A percentile compares a stretch with the other conserved stretches of the same genome.
These are phyloP conservation scores for Glaucopsyche alexis DNA, from an alignment of 2,888 invertebrate genomes.

Conservation along the genomic window DNA sequence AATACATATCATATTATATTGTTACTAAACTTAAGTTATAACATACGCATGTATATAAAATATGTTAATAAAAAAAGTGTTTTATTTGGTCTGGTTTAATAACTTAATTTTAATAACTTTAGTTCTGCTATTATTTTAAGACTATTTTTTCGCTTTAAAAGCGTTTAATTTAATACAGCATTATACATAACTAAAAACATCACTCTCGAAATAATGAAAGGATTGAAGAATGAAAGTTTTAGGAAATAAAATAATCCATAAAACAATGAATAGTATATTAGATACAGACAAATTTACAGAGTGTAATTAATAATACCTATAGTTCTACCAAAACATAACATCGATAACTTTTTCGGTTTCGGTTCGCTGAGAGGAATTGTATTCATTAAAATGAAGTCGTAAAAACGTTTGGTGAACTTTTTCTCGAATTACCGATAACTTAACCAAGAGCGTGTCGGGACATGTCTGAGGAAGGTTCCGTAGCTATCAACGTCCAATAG, in stretches of 20 bases:
- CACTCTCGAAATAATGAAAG: too few species aligned
- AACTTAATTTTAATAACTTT: too few species aligned
- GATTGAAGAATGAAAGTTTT: too few species aligned
- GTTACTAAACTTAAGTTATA: background rate
- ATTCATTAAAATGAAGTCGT: background rate
- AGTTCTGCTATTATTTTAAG: too few species aligned
- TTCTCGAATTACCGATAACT: background rate
- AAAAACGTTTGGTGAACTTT: background rate
- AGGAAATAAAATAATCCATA: conserved; percentile 6
- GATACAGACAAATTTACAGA: conserved; percentile 25
- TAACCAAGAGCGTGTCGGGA: too few species aligned
- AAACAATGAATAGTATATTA: conserved; percentile 25
- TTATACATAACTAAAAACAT: too few species aligned
- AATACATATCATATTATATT: background rate
- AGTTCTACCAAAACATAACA: conserved; percentile 2
- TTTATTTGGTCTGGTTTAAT: background rate
- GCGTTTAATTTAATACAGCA: too few species aligned
- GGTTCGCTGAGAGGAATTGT: background rate
- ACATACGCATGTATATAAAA: background rate
- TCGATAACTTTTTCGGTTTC: background rate
- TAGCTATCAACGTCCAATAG: too few species aligned
- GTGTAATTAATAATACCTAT: conserved; percentile 7
- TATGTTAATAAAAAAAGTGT: background rate
- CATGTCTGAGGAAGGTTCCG: too few species aligned
- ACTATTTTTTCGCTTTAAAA: too few species aligned